Evolutionary conservation across 2,113 vertebrate genomes (phyloP), one percentile per base, ranked within the genome.

Genomic region (Lagopus leucura): DNA sequence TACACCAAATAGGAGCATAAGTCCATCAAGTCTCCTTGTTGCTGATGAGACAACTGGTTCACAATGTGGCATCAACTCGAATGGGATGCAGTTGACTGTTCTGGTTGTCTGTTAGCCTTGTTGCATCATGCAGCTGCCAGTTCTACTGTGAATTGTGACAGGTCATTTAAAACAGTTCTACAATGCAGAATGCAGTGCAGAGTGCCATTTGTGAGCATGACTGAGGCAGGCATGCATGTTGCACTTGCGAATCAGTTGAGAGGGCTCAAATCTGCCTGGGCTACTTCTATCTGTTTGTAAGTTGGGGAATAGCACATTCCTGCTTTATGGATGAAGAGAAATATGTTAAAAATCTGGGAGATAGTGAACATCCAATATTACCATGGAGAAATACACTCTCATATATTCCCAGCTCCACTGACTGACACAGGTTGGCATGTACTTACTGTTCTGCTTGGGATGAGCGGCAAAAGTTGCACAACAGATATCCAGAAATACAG

Each of bases 41-140:
- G 5, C 2, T 8, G 13, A 27, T 10, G 40, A 43, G 16, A 8
- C 0, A 6, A 61, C 22, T 16, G 1, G 15, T 8, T 2, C 0
- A 2, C 11, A 10, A 5, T 1, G 3, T 38, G 15, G 19, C 25
- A 40, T 20, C 45, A 63, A 7, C 19, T 27, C 27, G 11, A 22
- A 3, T 14, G 77, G n/a, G 14, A 24, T 67, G 30, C 5, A 1
- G 0, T 25, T 86, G 57, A 10, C 7, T 2, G 0, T 38, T 32
- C 77, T 27, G 28, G 42, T 2, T 50, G 10, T 8, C 50, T 6
- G 32, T 8, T 80, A 54, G 28, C 52, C 15, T 0, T 5, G 28
- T 34, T 9, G 34, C 27, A 4, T 10, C 1, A 1, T 14, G 32
- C 24, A 34, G 27, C 5, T 34, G 13, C 6, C 54, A 4, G 2